Base-by-base conservation (phyloP, 2,888 invertebrate genomes). In the Athetis lepigone region DNA sequence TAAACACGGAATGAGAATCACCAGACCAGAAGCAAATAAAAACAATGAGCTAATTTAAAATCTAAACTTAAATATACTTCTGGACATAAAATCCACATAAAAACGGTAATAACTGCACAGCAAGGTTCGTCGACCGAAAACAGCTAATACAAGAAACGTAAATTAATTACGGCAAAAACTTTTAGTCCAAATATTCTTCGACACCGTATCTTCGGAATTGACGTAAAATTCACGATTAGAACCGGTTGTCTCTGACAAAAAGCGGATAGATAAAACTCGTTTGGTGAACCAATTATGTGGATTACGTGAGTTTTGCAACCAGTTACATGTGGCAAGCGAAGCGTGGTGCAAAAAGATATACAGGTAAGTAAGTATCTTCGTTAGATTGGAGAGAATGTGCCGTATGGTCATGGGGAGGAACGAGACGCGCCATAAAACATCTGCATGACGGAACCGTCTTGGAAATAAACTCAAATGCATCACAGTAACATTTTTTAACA, bases 231-330 rank as follows among this genome's bases (percentile, higher is more conserved):
- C 19, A 19, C 70, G 76, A 76, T 72, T 36, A 70, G 16, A 63
- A 71, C 71, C n/a, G 29, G 71, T 72, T 75, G 21, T 45, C 62
- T 57, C 25, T 23, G 54, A 4, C 50, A 70, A 72, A 71, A 72
- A 72, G 63, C 70, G 55, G 56, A 75, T 63, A 54, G 46, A 50
- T 50, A 23, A 18, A 65, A 71, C 71, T 50, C 51, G 72, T 73
- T 70, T 65, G 11, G 29, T 75, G 72, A 43, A 42, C 68, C 43
- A 78, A 77, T 75, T 73, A 79, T 58, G 62, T 55, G 69, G 56
- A 71, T 76, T 77, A 78, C 70, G 73, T 56, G 50, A 66, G 61
- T 83, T 78, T 80, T 63, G 78, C 76, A 82, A 83, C 70, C n/a
- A 65, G 55, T 79, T 76, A 72, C 72, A 67, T 70, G 64, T 50